Conservation (phyloP, 2,113 vertebrate species). For the Gymnarchus niloticus region DNA sequence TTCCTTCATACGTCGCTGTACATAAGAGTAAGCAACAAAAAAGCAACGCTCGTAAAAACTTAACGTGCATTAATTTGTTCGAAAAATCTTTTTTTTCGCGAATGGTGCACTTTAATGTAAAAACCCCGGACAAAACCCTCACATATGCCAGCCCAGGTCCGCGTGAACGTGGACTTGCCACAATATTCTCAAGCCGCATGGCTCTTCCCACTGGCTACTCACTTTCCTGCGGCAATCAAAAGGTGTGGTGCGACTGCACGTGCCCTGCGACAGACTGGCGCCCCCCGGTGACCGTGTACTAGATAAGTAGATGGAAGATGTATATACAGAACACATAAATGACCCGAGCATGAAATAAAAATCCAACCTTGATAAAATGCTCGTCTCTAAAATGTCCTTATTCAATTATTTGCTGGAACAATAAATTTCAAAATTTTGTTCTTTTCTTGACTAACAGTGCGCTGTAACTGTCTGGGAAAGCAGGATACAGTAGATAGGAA, state of each 20-base stretch:
- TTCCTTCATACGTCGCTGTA: not conserved
- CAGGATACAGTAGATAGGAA: not conserved
- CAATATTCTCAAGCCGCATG: too few relatives aligned
- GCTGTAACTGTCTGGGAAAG: not conserved
- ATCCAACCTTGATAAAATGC: slow-evolving; percentile 1
- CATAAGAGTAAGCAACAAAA: not conserved
- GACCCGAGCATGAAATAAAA: not conserved
- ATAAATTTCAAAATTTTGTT: not conserved
- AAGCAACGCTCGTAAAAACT: not conserved
- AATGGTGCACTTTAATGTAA: not conserved
- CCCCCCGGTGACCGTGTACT: slow-evolving; percentile 4
- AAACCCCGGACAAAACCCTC: not conserved
- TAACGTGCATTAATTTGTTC: not conserved
- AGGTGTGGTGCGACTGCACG: not conserved
- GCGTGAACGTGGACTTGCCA: not conserved
- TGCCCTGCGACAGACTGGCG: not conserved
- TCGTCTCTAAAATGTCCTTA: not conserved
- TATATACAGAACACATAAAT: not conserved
- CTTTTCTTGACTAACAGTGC: not conserved
- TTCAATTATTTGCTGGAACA: slow-evolving; percentile 8
- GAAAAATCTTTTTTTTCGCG: not conserved
- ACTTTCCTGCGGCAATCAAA: not conserved
- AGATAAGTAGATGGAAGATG: not conserved
- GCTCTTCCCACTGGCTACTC: not conserved
- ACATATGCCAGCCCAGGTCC: not conserved